Evolutionary conservation across 2,113 vertebrate species (phyloP).

Genomic region (Nibea albiflora): DNA sequence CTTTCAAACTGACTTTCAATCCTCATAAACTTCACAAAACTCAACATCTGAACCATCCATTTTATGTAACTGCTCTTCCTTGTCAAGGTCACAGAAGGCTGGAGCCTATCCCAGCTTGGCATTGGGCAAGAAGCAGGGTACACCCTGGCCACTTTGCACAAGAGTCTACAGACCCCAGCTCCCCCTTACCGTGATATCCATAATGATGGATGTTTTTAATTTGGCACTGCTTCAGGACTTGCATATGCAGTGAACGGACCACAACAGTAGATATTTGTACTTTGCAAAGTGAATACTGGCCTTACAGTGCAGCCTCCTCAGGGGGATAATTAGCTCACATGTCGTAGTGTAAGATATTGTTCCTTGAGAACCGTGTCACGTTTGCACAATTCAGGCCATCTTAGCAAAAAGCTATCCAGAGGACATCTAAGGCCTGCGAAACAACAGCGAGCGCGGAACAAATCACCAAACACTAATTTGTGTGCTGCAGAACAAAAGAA

Average conservation of each 20-base stretch:
- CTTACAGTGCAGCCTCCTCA: background rate
- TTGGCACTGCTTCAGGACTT: slow-evolving; percentile 41
- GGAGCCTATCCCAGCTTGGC: too few relatives aligned
- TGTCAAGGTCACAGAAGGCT: too few relatives aligned
- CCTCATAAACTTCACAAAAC: slow-evolving; percentile 6
- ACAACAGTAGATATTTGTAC: slow-evolving; percentile 13
- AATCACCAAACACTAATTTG: slow-evolving; percentile 17
- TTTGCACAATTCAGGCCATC: slow-evolving; percentile 36
- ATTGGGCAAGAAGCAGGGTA: too few relatives aligned
- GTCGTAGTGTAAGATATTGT: slow-evolving; percentile 22
- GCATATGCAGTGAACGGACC: slow-evolving; percentile 34
- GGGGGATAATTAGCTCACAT: slow-evolving; percentile 7
- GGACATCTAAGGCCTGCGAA: background rate
- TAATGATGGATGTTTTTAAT: slow-evolving; percentile 55
- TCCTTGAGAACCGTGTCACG: slow-evolving; percentile 7
- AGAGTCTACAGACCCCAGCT: too few relatives aligned
- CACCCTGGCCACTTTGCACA: too few relatives aligned
- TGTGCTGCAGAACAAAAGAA: slow-evolving; percentile 18
- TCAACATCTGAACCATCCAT: background rate
- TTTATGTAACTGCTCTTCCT: too few relatives aligned
- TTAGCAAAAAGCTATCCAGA: slow-evolving; percentile 4
- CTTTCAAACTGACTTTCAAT: slow-evolving; percentile 39
- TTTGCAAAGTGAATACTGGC: slow-evolving; percentile 16
- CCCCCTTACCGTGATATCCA: slow-evolving; percentile 24
- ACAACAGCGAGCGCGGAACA: slow-evolving; percentile 38